Base-by-base conservation (phyloP, 2,888 invertebrate genomes). In the Synanthedon vespiformis region DNA sequence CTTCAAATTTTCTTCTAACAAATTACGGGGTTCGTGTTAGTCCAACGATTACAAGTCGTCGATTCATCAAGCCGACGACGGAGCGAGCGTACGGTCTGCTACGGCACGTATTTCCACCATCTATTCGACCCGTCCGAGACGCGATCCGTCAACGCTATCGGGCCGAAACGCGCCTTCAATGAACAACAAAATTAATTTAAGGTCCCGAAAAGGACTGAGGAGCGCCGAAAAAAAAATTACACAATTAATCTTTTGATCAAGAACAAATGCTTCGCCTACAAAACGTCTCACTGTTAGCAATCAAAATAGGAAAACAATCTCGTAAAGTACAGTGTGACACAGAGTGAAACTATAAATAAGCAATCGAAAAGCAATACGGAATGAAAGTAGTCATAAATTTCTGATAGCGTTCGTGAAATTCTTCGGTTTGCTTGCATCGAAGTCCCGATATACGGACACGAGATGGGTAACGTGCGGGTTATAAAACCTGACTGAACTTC, bases 141-240 rank as follows among this genome's bases (percentile, higher is more conserved):
- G 70, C 80, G 75, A 84, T 84, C 84, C 71, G 72, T 84, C 85
- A 82, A 72, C 56, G 74, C 80, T 71, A 83, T 84, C 82, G 81
- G 77, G 65, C 62, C 65, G 65, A 65, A 62, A 61, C 66, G 61
- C 64, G 66, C 65, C 68, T 72, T 68, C 71, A 74, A 70, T 71
- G 70, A 74, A 72, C 72, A 77, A 74, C 75, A 66, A 77, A 75
- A 80, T 80, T 80, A 79, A 80, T 81, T 76, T 70, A 58, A 48
- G 16, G 16, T 18, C 18, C 48, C 14, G 12, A 48, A 34, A 34
- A 48, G 48, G 48, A 16, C 48, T 18, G 6, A 5, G 18, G 13
- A 48, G 22, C 13, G 13, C 48, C 22, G 48, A 48, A 14, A 22
- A 48, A 16, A 18, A 18, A 48, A 14, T 48, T 14, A 14, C 14